Evolutionary conservation across 2,113 vertebrate genomes (phyloP).

Genomic region (Excalfactoria chinensis): DNA sequence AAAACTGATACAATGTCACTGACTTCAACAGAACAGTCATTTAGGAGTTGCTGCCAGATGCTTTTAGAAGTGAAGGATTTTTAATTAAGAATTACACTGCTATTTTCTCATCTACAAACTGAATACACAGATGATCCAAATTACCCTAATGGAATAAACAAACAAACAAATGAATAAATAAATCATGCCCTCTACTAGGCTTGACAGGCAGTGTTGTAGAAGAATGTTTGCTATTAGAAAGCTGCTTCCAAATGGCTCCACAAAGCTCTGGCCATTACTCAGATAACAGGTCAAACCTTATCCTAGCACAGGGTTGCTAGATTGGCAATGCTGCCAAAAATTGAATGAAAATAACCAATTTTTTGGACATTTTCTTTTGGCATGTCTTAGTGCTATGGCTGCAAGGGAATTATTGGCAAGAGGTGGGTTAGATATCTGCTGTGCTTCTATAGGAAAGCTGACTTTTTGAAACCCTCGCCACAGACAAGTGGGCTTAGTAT

Average conservation of each 20-base stretch:
- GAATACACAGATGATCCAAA: not conserved
- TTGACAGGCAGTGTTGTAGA: not conserved
- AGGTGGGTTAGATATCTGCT: not conserved
- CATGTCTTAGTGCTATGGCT: not conserved
- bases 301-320: not conserved
- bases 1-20: not conserved
- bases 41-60: not conserved
- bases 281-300: not conserved
- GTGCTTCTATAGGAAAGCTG: rapidly evolving
- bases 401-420: not conserved
- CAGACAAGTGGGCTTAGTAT: not conserved
- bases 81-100: not conserved
- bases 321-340: not conserved
- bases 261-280: not conserved
- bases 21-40: not conserved
- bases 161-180: too few relatives aligned
- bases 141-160: not conserved
- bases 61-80: not conserved
- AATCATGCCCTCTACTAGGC: not conserved
- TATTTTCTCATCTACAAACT: not conserved
- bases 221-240: not conserved
- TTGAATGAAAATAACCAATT: not conserved
- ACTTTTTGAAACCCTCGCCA: not conserved
- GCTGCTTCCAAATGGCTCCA: not conserved
- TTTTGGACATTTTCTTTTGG: not conserved